Conservation (phyloP, 2,113 vertebrate species). For the Corvus moneduloides region DNA sequence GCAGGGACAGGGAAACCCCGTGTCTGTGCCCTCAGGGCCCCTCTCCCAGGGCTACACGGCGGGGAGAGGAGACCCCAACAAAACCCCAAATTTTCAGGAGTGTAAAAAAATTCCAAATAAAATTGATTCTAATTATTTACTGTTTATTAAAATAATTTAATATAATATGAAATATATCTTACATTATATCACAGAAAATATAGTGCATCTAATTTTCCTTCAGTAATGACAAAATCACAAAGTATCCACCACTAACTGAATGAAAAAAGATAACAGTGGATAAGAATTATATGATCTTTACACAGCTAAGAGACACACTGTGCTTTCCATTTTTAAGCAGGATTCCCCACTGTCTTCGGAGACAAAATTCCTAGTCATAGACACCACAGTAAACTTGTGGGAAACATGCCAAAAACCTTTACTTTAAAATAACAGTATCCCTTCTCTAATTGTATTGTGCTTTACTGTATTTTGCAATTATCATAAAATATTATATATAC, state of each 20-base stretch:
- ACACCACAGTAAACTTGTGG: rapidly evolving
- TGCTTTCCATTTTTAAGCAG: background rate
- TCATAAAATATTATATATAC: background rate
- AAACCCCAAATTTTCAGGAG: background rate
- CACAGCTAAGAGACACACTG: background rate
- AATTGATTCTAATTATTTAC: background rate
- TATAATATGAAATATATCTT: background rate
- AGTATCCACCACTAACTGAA: background rate
- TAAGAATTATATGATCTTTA: background rate
- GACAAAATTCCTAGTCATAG: background rate
- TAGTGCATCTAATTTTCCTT: background rate
- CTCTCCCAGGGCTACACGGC: too few species aligned
- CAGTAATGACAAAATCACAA: background rate
- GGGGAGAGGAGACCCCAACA: too few species aligned
- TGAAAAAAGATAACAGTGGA: background rate
- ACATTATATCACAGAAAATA: background rate
- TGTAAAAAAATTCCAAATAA: background rate
- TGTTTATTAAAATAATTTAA: background rate
- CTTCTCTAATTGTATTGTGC: background rate
- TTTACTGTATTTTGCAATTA: background rate
- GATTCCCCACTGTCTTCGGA: background rate
- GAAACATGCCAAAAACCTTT: background rate
- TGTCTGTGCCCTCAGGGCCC: too few species aligned
- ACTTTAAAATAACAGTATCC: background rate
- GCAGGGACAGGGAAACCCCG: too few species aligned